phyloP scores from a whole-genome alignment of 2,888 invertebrate genomes.

The Gasteruption jaculator region DNA sequence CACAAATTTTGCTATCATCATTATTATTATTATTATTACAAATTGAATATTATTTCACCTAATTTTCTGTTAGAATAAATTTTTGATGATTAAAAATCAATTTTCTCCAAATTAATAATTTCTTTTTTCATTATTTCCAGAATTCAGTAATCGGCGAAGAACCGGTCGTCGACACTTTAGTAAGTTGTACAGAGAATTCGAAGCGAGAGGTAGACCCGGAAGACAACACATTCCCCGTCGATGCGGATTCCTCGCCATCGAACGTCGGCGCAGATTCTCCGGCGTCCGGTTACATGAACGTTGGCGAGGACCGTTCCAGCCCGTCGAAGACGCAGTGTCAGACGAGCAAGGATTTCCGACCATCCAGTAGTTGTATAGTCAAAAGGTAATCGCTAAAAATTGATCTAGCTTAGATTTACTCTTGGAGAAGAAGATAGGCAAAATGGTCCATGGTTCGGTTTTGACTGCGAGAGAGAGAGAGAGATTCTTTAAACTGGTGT shows the following conservation, averaged over 20 bases:
- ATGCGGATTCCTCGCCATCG: no score
- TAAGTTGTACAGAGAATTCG: constrained; percentile 18
- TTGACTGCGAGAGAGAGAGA: no score
- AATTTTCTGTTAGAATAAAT: constrained; percentile 2
- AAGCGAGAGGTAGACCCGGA: constrained; percentile 12
- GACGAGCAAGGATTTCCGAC: constrained; percentile 32
- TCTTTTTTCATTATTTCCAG: constrained; percentile 18
- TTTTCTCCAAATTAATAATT: background rate
- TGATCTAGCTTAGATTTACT: background rate
- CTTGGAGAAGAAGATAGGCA: background rate
- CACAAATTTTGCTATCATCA: no score
- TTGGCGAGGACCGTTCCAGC: no score
- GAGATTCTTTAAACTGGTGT: no score
- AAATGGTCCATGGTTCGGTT: background rate
- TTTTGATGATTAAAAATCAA: background rate
- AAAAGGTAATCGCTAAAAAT: constrained; percentile 31
- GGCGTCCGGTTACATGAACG: no score
- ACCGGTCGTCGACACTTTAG: constrained; percentile 17
- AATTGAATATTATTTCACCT: background rate
- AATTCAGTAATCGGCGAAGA: constrained; percentile 17
- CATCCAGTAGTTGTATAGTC: constrained; percentile 39
- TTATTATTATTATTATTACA: background rate
- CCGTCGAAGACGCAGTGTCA: constrained; percentile 16
- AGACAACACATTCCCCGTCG: constrained; percentile 6
- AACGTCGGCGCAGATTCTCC: no score